Evolutionary conservation across 2,113 vertebrate genomes (phyloP).

Genomic region (Peucedramus taeniatus): DNA sequence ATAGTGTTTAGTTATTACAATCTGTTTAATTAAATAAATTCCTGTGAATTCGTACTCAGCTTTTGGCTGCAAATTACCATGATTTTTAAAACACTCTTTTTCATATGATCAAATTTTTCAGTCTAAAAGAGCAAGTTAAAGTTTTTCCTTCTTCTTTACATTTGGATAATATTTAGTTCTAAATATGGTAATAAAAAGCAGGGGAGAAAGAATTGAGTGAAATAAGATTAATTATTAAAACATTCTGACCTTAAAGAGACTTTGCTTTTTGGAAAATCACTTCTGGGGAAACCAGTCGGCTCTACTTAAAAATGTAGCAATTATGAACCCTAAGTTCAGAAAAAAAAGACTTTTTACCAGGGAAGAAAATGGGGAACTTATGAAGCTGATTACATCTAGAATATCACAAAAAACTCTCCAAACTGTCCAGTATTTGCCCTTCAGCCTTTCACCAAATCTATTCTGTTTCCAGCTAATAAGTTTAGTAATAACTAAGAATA

Average conservation of each 20-base stretch:
- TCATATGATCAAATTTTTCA: background rate
- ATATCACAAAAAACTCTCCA: background rate
- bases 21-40: background rate
- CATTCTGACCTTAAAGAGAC: background rate
- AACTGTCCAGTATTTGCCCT: background rate
- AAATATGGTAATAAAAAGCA: background rate
- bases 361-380: background rate
- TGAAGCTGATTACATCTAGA: background rate
- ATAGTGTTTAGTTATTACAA: background rate
- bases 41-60: background rate
- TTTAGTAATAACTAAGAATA: background rate
- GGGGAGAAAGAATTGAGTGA: background rate
- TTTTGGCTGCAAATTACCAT: background rate
- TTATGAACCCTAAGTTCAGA: background rate
- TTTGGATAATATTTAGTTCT: background rate
- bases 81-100: background rate
- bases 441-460: background rate
- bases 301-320: background rate
- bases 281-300: background rate
- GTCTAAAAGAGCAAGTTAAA: background rate
- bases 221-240: background rate
- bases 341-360: rapidly evolving
- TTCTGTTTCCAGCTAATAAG: background rate
- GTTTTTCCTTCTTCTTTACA: background rate
- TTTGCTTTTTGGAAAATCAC: background rate